Percentiles rank a stretch among this genome's conserved stretches.
phyloP scores from a whole-genome alignment of 2,113 vertebrate species.

The Machaerirhynchus nigripectus region DNA sequence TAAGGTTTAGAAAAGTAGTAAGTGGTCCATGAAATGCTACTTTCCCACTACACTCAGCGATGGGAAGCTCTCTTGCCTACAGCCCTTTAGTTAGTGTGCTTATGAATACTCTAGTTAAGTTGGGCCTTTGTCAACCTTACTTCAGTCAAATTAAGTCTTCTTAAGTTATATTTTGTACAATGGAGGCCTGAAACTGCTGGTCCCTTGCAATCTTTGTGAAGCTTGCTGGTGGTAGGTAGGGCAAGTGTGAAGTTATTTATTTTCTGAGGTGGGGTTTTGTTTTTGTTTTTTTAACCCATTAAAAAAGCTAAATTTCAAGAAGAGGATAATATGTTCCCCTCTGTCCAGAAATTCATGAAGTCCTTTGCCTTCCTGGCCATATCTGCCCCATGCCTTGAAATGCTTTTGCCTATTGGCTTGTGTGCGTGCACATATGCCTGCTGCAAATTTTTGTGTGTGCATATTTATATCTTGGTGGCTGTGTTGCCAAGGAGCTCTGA shows the following conservation, averaged over 20 bases:
- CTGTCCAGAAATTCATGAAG: neutral
- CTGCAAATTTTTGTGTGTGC: conserved; percentile 63
- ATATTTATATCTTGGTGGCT: conserved; percentile 82
- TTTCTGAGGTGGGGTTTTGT: neutral
- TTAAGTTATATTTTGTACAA: neutral
- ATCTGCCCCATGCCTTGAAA: conserved; percentile 7
- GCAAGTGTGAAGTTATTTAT: neutral
- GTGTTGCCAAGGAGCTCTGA: conserved; percentile 81
- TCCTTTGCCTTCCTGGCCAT: neutral
- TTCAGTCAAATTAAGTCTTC: neutral
- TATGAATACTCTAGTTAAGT: neutral
- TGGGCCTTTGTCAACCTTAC: neutral
- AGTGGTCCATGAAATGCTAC: neutral
- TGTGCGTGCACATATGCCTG: conserved; percentile 9
- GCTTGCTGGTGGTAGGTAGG: neutral
- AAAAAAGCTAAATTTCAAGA: neutral
- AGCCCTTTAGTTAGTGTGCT: neutral
- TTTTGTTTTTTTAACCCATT: neutral
- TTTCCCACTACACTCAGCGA: neutral
- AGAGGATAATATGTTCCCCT: neutral
- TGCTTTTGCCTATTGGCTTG: conserved; percentile 22
- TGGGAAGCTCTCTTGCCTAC: neutral
- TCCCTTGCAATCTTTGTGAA: neutral
- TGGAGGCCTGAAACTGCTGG: neutral
- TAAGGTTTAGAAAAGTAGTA: neutral